A percentile compares a stretch with the other conserved stretches of the same genome.
phyloP scores from a whole-genome alignment of 2,888 invertebrate species.

The Hololepta plana region DNA sequence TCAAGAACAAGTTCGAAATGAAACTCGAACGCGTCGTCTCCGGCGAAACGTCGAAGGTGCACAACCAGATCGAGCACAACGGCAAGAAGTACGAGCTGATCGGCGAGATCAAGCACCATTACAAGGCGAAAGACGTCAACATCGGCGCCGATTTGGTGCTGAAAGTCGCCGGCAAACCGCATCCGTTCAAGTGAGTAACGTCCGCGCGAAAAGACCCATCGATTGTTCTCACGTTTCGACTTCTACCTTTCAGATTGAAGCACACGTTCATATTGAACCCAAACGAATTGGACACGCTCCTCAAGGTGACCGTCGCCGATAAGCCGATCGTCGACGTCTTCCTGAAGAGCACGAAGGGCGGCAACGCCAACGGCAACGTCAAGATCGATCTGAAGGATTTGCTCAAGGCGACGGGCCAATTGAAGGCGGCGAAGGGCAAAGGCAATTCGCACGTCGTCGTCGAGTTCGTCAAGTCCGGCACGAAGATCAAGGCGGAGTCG shows the following conservation, averaged over 20 bases:
- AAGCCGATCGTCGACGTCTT: conserved; percentile 34
- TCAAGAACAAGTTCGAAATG: conserved; percentile 32
- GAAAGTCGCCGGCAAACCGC: conserved; percentile 34
- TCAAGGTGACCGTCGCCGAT: conserved; percentile 31
- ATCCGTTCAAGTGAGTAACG: conserved; percentile 38
- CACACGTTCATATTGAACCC: conserved; percentile 28
- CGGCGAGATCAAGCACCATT: conserved; percentile 36
- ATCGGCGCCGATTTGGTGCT: conserved; percentile 36
- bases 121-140: conserved; percentile 34
- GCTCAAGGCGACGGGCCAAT: conserved; percentile 42
- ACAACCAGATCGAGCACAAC: conserved; percentile 37
- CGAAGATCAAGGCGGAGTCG: conserved; percentile 41
- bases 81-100: conserved; percentile 43
- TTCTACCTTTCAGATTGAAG: conserved; percentile 25
- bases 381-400: conserved; percentile 41
- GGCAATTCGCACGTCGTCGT: conserved; percentile 41
- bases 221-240: too few relatives aligned
- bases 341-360: conserved; percentile 29
- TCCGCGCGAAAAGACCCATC: too few relatives aligned
- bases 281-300: conserved; percentile 32
- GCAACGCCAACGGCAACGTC: conserved; percentile 30
- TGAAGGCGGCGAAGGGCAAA: conserved; percentile 41
- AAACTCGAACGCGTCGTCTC: conserved; percentile 37
- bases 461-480: conserved; percentile 38
- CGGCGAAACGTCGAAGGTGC: conserved; percentile 40